phyloP scores from a whole-genome alignment of 37 sponge, comb jelly and placozoan species.

The Cladorhizidae sp. region DNA sequence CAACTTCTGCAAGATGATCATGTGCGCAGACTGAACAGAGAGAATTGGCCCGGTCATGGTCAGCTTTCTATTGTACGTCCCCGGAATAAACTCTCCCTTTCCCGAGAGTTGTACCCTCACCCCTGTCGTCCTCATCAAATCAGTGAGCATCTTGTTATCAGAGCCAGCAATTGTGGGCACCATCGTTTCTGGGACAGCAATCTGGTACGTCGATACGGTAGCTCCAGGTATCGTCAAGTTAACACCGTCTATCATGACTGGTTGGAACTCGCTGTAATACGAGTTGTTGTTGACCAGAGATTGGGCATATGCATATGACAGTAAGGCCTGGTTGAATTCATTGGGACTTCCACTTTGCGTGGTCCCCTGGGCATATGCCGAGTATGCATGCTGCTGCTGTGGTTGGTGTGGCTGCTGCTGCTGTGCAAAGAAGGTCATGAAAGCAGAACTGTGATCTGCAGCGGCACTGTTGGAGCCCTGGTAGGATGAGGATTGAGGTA shows the following conservation, averaged over 20 bases:
- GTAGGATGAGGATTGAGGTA: background rate
- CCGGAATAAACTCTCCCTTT: conserved; percentile 87
- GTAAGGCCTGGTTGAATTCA: conserved; percentile 16
- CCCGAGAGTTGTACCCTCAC: conserved; percentile 60
- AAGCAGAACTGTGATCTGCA: conserved; percentile 12
- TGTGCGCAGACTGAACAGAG: conserved; percentile 74
- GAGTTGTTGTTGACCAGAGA: conserved; percentile 46
- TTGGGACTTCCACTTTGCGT: background rate
- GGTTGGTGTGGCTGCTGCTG: conserved; percentile 9
- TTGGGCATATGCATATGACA: conserved; percentile 54
- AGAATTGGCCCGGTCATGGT: conserved; percentile 72
- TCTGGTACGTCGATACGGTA: conserved; percentile 73
- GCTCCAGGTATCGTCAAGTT: conserved; percentile 71
- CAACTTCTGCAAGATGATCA: conserved; percentile 77
- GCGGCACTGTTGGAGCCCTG: background rate
- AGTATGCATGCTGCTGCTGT: conserved; percentile 8
- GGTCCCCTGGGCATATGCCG: background rate
- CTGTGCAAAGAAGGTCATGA: conserved; percentile 16
- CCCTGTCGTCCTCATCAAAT: conserved; percentile 63
- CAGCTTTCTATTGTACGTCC: conserved; percentile 79
- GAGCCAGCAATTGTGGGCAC: conserved; percentile 58
- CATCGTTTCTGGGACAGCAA: conserved; percentile 79
- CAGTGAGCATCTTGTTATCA: conserved; percentile 58
- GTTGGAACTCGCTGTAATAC: conserved; percentile 25
- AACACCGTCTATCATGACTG: conserved; percentile 65